Conservation (phyloP, 2,113 vertebrate species). For the Dipodomys ordii region DNA sequence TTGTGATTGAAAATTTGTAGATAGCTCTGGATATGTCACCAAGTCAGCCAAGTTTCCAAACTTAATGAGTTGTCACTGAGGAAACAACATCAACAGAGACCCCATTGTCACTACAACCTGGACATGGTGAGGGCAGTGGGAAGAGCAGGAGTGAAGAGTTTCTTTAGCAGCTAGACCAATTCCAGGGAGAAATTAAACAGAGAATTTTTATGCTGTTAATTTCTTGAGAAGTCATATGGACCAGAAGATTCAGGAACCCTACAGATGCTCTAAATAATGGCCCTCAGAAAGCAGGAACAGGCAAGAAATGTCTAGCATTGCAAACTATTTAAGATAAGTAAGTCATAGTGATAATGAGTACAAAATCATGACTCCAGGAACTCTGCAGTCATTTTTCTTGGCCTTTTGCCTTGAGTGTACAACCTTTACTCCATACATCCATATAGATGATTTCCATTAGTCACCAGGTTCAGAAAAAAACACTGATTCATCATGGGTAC, state of each 20-base stretch:
- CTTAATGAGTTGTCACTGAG: conserved; percentile 38
- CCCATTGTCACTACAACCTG: neutral
- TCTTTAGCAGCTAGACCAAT: neutral
- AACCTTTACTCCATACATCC: neutral
- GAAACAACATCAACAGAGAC: neutral
- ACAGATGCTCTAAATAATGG: neutral
- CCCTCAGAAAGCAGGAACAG: neutral
- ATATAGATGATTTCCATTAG: neutral
- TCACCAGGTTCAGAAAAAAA: neutral
- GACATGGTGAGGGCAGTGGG: neutral
- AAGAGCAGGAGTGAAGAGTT: neutral
- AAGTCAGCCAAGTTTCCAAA: neutral
- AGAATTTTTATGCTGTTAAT: neutral
- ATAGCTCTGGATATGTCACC: neutral
- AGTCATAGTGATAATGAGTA: neutral
- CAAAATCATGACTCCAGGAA: neutral
- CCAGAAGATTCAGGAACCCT: neutral
- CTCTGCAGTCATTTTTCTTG: neutral
- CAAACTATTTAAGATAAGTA: neutral
- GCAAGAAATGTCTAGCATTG: neutral
- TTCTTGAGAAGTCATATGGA: neutral
- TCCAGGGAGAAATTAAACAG: conserved; percentile 26
- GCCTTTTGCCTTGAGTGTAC: neutral
- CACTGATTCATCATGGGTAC: neutral
- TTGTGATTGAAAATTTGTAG: neutral